phyloP scores from a whole-genome alignment of 2,888 invertebrate species.

The Zele albiditarsus region DNA sequence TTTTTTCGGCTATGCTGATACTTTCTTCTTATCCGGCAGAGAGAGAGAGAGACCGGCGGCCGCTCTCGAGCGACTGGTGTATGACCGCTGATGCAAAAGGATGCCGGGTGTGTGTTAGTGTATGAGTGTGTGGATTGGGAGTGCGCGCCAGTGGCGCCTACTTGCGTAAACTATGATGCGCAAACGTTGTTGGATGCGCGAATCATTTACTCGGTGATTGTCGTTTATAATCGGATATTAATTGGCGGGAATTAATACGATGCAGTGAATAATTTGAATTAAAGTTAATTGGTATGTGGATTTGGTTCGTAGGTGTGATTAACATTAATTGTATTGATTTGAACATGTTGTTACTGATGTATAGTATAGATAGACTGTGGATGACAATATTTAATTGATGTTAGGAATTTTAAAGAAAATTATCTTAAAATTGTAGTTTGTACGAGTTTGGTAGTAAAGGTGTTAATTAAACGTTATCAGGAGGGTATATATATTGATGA shows the following conservation, averaged over 20 bases:
- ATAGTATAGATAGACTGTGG: no score
- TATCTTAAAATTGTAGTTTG: no score
- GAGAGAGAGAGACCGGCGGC: conserved; percentile 53
- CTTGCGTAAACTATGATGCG: conserved; percentile 42
- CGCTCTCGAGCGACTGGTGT: conserved; percentile 59
- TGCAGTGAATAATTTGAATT: not conserved
- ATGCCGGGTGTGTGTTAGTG: conserved; percentile 40
- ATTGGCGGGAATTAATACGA: not conserved
- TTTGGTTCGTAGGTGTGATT: no score
- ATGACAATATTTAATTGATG: no score
- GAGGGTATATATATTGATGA: no score
- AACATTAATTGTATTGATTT: no score
- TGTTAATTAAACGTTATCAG: no score
- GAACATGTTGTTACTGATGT: no score
- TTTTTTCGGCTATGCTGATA: conserved; percentile 2
- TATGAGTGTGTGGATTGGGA: conserved; percentile 46
- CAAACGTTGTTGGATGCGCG: conserved; percentile 38
- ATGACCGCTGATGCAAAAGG: conserved; percentile 44
- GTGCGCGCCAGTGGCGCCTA: conserved; percentile 50
- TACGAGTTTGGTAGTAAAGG: no score
- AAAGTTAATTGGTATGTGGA: no score
- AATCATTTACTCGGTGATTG: not conserved
- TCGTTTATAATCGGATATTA: not conserved
- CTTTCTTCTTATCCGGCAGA: conserved; percentile 8
- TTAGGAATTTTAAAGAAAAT: no score